Evolutionary conservation across 2,113 vertebrate species (phyloP).

Genomic region (Pungitius pungitius): DNA sequence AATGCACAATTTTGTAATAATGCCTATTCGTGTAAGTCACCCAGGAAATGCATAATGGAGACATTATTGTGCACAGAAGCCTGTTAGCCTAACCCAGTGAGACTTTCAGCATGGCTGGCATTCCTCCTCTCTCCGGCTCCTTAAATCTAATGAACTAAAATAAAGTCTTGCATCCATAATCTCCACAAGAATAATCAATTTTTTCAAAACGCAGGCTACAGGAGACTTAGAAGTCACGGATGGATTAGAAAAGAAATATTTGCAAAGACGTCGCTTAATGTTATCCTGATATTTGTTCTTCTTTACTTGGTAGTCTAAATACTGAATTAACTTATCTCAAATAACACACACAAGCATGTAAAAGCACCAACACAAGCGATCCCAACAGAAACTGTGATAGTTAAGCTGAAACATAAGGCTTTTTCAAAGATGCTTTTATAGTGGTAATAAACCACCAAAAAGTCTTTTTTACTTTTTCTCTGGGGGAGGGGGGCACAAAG

Average conservation of each 20-base stretch:
- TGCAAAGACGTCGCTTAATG: constrained; percentile 40
- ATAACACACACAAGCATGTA: background rate
- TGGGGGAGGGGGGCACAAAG: constrained; percentile 24
- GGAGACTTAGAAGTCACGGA: constrained; percentile 15
- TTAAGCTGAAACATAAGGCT: constrained; percentile 40
- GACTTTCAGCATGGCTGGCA: constrained; percentile 48
- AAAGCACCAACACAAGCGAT: constrained; percentile 10
- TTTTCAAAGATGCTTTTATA: constrained; percentile 46
- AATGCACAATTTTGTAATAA: constrained; percentile 73
- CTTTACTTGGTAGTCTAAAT: constrained; percentile 8
- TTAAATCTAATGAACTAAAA: constrained; percentile 68
- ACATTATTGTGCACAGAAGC: constrained; percentile 66
- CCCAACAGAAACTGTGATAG: constrained; percentile 13
- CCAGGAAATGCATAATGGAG: constrained; percentile 64
- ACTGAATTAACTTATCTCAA: constrained; percentile 6
- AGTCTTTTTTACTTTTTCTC: constrained; percentile 30
- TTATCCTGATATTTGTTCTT: constrained; percentile 3
- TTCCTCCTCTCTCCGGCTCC: constrained; percentile 54
- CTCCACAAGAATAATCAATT: constrained; percentile 56
- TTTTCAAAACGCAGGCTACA: constrained; percentile 26
- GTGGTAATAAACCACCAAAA: constrained; percentile 51
- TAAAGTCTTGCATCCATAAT: constrained; percentile 60
- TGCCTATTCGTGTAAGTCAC: constrained; percentile 67
- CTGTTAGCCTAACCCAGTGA: constrained; percentile 56
- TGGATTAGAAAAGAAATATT: constrained; percentile 33